A percentile compares a stretch with the other conserved stretches of the same genome.
Conservation (phyloP, 2,888 invertebrate genomes). For the Euzetes globulus region DNA sequence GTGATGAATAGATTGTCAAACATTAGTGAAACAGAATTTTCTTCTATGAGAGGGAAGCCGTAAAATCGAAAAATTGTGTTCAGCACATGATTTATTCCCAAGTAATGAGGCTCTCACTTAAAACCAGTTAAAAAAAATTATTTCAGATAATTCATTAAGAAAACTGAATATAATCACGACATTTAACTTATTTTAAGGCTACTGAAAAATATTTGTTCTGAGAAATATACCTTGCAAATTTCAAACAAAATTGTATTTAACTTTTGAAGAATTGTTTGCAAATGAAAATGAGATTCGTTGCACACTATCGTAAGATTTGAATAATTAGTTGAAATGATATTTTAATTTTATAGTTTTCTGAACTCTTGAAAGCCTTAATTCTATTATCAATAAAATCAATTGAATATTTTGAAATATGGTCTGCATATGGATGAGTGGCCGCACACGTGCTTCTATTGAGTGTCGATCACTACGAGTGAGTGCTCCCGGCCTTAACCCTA, state of each 20-base stretch:
- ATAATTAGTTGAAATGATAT: too few species aligned
- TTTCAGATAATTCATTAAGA: not conserved
- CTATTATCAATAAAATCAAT: not conserved
- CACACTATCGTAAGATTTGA: too few species aligned
- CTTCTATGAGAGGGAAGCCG: slow-evolving; percentile 1
- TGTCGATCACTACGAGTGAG: not conserved
- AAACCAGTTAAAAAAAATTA: not conserved
- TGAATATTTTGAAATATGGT: not conserved
- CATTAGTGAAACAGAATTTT: not conserved
- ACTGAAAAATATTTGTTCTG: too few species aligned
- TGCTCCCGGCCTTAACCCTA: slow-evolving; percentile 7
- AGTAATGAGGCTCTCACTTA: not conserved
- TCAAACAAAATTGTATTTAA: too few species aligned
- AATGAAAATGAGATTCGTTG: too few species aligned
- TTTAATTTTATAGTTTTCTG: too few species aligned
- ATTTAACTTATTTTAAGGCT: too few species aligned
- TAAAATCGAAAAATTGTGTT: not conserved
- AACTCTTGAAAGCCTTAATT: not conserved
- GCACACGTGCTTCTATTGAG: slow-evolving; percentile 13
- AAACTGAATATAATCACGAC: too few species aligned
- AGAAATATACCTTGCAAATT: too few species aligned
- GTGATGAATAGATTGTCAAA: not conserved
- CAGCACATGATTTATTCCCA: not conserved
- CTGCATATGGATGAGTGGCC: not conserved
- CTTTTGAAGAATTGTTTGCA: too few species aligned